These are phyloP conservation scores for Charadrius vociferus DNA, from an alignment of 2,113 vertebrate genomes.

Conservation along the genomic window DNA sequence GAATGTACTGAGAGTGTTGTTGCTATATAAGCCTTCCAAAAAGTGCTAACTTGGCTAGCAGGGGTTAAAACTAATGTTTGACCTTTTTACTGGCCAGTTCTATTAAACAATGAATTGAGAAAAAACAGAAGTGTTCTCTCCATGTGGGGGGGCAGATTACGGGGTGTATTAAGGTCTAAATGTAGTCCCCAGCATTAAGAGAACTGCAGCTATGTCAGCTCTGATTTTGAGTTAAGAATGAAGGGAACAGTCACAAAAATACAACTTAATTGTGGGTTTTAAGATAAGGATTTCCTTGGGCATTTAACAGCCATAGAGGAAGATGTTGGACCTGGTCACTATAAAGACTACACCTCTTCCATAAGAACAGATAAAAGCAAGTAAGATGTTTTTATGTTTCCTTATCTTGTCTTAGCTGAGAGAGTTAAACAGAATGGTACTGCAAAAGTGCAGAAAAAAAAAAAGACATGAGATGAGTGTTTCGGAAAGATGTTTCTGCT, in stretches of 20 bases:
- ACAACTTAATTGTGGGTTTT: not conserved
- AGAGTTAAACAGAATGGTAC: not conserved
- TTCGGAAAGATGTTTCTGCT: not conserved
- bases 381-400: not conserved
- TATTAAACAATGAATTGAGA: not conserved
- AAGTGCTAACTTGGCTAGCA: not conserved
- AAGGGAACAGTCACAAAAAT: not conserved
- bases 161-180: not conserved
- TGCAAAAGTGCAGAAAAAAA: not conserved
- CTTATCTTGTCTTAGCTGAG: not conserved
- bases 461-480: not conserved
- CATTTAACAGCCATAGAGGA: not conserved
- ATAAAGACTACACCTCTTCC: not conserved
- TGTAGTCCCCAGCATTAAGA: not conserved
- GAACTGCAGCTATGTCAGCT: not conserved
- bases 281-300: not conserved
- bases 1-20: not conserved
- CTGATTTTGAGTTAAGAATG: not conserved
- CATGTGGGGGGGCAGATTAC: not conserved
- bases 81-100: not conserved
- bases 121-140: not conserved
- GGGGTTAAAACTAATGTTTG: not conserved
- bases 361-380: not conserved
- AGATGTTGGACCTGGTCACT: not conserved
- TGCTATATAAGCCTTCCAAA: not conserved